Percentiles rank a stretch among this genome's conserved stretches.
Evolutionary conservation across 2,797 vertebrate genomes (phyloP).

Genomic region (Pangasius krempfi): DNA sequence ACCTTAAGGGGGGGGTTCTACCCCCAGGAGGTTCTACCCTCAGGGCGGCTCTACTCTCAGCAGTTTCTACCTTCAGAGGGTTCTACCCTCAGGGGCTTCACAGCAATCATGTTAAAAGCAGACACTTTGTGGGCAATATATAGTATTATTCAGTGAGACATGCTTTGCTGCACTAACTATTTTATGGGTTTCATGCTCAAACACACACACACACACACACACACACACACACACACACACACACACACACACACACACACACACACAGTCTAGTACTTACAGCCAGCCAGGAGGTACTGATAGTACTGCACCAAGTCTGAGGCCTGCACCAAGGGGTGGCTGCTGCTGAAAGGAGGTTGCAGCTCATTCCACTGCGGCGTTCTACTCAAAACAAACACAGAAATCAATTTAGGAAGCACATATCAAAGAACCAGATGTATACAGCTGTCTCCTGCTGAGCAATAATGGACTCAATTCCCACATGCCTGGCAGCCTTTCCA

Average conservation of each 20-base stretch:
- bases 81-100: neutral
- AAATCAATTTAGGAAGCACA: slow-evolving; percentile 54
- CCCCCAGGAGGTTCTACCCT: too few relatives aligned
- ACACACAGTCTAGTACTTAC: slow-evolving; percentile 74
- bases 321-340: slow-evolving; percentile 90
- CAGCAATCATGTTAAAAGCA: neutral
- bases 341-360: slow-evolving; percentile 94
- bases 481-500: slow-evolving; percentile 26
- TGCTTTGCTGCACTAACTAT: slow-evolving; percentile 32
- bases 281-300: slow-evolving; percentile 88
- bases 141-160: slow-evolving; percentile 45
- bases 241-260: slow-evolving; percentile 2
- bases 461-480: slow-evolving; percentile 53
- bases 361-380: slow-evolving; percentile 98
- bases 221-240: neutral
- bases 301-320: slow-evolving; percentile 95
- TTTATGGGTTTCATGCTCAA: slow-evolving; percentile 43
- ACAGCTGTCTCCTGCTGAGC: slow-evolving; percentile 53
- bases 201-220: too few relatives aligned
- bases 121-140: neutral
- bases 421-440: slow-evolving; percentile 50
- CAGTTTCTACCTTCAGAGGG: too few relatives aligned
- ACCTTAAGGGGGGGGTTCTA: too few relatives aligned
- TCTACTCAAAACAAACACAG: slow-evolving; percentile 75
- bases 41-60: too few relatives aligned